Percentiles rank a stretch among this genome's conserved stretches.
Evolutionary conservation across 1,140 invertebrate genomes (phyloP).

Genomic region (Hyles euphorbiae): DNA sequence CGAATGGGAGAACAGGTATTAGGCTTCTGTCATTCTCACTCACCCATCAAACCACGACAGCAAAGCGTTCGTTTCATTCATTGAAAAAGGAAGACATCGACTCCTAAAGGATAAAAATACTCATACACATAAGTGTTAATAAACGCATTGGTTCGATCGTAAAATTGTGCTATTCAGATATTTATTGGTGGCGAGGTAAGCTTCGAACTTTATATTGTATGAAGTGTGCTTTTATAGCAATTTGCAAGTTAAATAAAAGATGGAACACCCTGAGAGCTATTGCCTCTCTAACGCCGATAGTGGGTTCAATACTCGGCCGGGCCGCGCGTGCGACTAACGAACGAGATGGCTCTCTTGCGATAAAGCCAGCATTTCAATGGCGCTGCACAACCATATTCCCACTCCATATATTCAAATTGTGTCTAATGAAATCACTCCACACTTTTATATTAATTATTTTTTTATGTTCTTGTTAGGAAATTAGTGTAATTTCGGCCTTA

Average conservation of each 20-base stretch:
- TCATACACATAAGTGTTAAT: too few species aligned
- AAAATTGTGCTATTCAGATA: too few species aligned
- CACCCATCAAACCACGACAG: too few species aligned
- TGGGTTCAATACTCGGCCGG: constrained; percentile 46
- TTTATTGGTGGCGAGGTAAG: too few species aligned
- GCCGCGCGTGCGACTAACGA: constrained; percentile 46
- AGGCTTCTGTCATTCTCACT: too few species aligned
- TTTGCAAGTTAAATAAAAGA: constrained; percentile 12
- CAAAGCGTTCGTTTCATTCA: too few species aligned
- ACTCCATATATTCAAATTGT: background rate
- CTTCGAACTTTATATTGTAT: background rate
- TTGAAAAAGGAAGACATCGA: too few species aligned
- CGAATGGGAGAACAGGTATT: too few species aligned
- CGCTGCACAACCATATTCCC: constrained; percentile 17
- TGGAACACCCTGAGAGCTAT: constrained; percentile 23
- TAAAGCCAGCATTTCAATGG: constrained; percentile 56
- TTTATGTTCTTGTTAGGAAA: too few species aligned
- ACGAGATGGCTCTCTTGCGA: constrained; percentile 46
- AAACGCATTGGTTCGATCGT: too few species aligned
- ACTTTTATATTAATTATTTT: constrained; percentile 6
- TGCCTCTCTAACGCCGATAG: constrained; percentile 50
- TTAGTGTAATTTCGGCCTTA: too few species aligned
- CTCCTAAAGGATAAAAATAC: too few species aligned
- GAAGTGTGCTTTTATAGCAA: constrained; percentile 12
- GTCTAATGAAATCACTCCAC: constrained; percentile 2